Evolutionary conservation across 2,797 vertebrate species (phyloP), one percentile per base, ranked within the genome.

Genomic region (Anguilla obscura): DNA sequence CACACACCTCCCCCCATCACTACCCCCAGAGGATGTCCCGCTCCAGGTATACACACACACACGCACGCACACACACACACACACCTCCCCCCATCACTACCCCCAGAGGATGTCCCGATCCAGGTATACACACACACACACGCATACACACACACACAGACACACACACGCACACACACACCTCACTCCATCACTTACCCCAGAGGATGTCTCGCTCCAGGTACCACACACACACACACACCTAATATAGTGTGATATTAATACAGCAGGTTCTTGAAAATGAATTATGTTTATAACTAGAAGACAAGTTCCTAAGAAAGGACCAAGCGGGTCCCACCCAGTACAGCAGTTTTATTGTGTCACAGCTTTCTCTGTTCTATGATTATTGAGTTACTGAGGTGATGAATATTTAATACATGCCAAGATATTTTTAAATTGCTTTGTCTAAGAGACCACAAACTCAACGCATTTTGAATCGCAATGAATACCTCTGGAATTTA

Each of bases 21-120:
- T 95, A 95, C 33, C 93, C 94, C 8, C 93, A 86, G 52, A 93
- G 95, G 89, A 95, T 95, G 95, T 95, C 95, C 76, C 93, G 93
- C 4, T 1, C 4, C 54, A 56, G 14, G 14, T 56, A 56, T 0
- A 50, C 12, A 56, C 54, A 56, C 14, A 16, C 60, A 66, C 60
- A n/a, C 60, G 7, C n/a, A 66, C 18, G 7, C 24, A 66, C 60
- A n/a, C 60, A n/a, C n/a, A 66, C 18, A 24, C 24, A 66, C 60
- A 66, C 54, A 10, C 3, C 6, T 5, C n/a, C 50, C 24, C 10
- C 12, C 48, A 83, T 12, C 21, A 40, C 36, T 58, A 58, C 56
- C 1, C 12, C 50, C 50, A 36, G 33, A 36, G 33, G 33, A 36
- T 36, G 33, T 36, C 33, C 33, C 33, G 33, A 0, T 36, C 33